phyloP scores from a whole-genome alignment of 2,888 invertebrate genomes.

The Neuroscelio doddi region DNA sequence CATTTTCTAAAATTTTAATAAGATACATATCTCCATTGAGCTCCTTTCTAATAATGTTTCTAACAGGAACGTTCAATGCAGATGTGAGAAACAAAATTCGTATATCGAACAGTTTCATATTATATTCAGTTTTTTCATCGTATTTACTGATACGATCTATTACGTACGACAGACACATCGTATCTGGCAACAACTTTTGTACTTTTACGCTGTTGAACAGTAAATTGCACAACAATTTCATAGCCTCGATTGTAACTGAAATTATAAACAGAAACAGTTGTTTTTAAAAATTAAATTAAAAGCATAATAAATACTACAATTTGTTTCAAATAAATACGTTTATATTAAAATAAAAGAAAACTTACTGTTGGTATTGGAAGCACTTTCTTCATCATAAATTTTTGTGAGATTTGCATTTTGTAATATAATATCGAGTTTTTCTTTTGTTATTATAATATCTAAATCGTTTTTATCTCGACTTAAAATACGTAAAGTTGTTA shows the following conservation, averaged over 20 bases:
- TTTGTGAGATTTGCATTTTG: conserved; percentile 78
- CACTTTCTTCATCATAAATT: conserved; percentile 69
- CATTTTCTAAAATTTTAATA: conserved; percentile 79
- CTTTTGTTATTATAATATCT: conserved; percentile 79
- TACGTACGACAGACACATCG: conserved; percentile 73
- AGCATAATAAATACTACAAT: conserved; percentile 13
- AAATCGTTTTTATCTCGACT: conserved; percentile 86
- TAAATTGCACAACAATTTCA: conserved; percentile 92
- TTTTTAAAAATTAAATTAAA: conserved; percentile 7
- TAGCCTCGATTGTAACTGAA: conserved; percentile 81
- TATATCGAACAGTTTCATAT: conserved; percentile 89
- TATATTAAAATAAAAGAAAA: neutral
- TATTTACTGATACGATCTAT: conserved; percentile 81
- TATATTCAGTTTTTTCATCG: conserved; percentile 76
- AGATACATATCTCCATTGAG: conserved; percentile 81
- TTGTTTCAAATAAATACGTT: conserved; percentile 1
- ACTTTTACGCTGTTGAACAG: conserved; percentile 83
- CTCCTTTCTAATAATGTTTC: conserved; percentile 78
- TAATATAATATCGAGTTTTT: conserved; percentile 80
- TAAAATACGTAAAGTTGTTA: conserved; percentile 78
- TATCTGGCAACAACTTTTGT: conserved; percentile 72
- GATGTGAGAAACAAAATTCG: conserved; percentile 91
- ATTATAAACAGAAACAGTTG: conserved; percentile 3
- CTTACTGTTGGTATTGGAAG: conserved; percentile 68
- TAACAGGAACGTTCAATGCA: conserved; percentile 83